phyloP scores from a whole-genome alignment of 2,888 invertebrate genomes.

The Bembecia ichneumoniformis region DNA sequence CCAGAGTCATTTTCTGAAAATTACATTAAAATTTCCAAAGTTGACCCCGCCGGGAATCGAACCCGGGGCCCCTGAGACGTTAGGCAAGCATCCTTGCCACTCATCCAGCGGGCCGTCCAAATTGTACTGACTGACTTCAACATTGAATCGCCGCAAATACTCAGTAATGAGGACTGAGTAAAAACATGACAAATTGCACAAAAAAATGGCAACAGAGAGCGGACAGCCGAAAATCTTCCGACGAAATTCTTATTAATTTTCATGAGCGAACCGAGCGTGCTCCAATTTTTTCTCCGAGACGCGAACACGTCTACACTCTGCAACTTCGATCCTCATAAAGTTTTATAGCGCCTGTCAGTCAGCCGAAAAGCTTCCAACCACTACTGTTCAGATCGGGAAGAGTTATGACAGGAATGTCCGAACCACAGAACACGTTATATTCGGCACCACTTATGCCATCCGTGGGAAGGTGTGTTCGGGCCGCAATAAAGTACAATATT shows the following conservation, averaged over 20 bases:
- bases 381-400: slow-evolving; percentile 21
- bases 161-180: background rate
- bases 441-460: slow-evolving; percentile 7
- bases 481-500: slow-evolving; percentile 1
- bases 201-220: slow-evolving; percentile 1
- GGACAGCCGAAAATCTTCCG: slow-evolving; percentile 23
- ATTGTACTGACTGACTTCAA: background rate
- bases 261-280: slow-evolving; percentile 40
- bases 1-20: too few species aligned
- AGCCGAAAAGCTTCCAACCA: slow-evolving; percentile 17
- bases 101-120: too few species aligned
- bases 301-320: slow-evolving; percentile 20
- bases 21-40: too few species aligned
- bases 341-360: slow-evolving; percentile 37
- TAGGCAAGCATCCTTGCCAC: too few species aligned
- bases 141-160: background rate
- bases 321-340: slow-evolving; percentile 38
- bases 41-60: too few species aligned
- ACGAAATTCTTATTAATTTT: slow-evolving; percentile 50
- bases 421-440: slow-evolving; percentile 3
- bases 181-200: slow-evolving; percentile 3
- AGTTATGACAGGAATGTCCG: slow-evolving; percentile 24
- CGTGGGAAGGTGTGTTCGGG: slow-evolving; percentile 11
- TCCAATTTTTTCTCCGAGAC: slow-evolving; percentile 40
- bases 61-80: too few species aligned